A percentile compares a stretch with the other conserved stretches of the same genome.
Conservation (phyloP, 1,140 invertebrate genomes). For the Drosophila micromelanica region DNA sequence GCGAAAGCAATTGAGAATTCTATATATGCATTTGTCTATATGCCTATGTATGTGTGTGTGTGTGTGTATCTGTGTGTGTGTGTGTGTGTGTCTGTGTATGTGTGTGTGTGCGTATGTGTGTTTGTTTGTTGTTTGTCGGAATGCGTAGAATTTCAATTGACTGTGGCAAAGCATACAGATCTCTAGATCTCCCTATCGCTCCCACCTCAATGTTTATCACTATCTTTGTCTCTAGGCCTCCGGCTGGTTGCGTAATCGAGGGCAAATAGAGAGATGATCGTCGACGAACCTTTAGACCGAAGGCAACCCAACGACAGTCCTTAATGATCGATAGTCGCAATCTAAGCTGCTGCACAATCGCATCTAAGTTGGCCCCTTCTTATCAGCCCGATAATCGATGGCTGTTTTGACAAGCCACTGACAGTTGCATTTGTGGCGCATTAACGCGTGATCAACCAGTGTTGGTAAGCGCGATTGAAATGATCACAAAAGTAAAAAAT, state of each 20-base stretch:
- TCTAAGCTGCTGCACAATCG: conserved; percentile 11
- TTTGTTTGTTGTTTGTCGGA: conserved; percentile 80
- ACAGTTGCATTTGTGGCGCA: conserved; percentile 36
- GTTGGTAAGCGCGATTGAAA: conserved; percentile 50
- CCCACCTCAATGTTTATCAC: neutral
- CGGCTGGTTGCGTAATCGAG: conserved; percentile 26
- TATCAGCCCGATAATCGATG: conserved; percentile 37
- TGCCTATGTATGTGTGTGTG: conserved; percentile 4
- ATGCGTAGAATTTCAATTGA: conserved; percentile 82
- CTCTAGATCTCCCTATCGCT: conserved; percentile 1
- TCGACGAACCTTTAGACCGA: neutral
- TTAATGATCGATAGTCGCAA: conserved; percentile 13
- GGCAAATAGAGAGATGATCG: conserved; percentile 5
- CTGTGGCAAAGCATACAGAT: conserved; percentile 56
- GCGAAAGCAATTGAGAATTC: conserved; percentile 82
- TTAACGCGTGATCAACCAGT: conserved; percentile 30
- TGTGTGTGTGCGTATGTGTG: conserved; percentile 37
- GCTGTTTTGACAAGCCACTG: conserved; percentile 67
- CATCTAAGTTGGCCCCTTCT: conserved; percentile 13
- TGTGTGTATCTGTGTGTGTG: too few species aligned
- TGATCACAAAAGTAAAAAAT: conserved; percentile 7
- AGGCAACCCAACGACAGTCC: neutral
- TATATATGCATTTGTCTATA: conserved; percentile 75
- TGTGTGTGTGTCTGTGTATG: conserved; percentile 11
- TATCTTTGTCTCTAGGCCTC: conserved; percentile 6